A percentile compares a stretch with the other conserved stretches of the same genome.
These are phyloP conservation scores for Lagodon rhomboides DNA, from an alignment of 2,797 vertebrate genomes.

Conservation along the genomic window DNA sequence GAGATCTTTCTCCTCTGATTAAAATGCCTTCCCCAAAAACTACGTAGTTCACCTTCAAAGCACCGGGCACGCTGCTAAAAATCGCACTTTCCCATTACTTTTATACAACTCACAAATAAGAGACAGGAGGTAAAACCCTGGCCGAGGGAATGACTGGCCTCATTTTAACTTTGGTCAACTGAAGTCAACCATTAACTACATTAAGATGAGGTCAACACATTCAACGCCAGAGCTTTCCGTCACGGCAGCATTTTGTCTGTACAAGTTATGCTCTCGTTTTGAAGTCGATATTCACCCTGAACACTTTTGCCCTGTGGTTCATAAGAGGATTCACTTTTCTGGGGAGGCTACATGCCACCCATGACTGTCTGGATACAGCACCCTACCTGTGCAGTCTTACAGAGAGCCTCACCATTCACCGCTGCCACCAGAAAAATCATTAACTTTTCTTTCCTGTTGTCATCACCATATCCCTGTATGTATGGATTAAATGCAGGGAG, in stretches of 20 bases:
- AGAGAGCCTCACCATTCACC: background rate
- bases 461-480: background rate
- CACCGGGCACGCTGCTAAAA: background rate
- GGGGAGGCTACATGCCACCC: background rate
- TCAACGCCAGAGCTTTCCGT: background rate
- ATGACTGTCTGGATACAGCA: background rate
- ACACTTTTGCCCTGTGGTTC: background rate
- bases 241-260: background rate
- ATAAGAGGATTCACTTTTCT: background rate
- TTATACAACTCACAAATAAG: background rate
- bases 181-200: constrained; percentile 78
- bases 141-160: constrained; percentile 43
- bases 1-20: too few relatives aligned
- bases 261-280: background rate
- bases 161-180: constrained; percentile 65
- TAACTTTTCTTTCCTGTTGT: background rate
- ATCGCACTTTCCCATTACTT: background rate
- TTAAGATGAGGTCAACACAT: constrained; percentile 55
- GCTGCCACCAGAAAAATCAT: background rate
- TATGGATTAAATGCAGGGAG: too few relatives aligned
- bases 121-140: background rate
- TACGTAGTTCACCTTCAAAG: background rate
- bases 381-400: background rate
- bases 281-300: background rate
- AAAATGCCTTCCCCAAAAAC: too few relatives aligned